Conservation (phyloP, 1,140 invertebrate genomes). For the Drosophila pandora region DNA sequence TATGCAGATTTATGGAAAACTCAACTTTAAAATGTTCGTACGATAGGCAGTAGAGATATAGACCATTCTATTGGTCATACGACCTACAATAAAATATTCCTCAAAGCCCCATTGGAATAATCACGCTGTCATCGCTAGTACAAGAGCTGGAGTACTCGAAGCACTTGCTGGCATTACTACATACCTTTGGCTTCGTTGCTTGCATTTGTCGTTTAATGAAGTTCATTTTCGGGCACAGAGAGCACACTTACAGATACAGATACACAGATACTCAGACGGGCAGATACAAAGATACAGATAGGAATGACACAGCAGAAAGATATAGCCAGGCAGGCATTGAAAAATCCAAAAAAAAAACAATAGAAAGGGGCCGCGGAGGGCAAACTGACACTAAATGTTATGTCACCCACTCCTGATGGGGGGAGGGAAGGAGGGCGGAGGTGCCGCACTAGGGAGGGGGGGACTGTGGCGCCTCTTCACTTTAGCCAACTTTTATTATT, state of each 20-base stretch:
- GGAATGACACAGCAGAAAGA: conserved; percentile 34
- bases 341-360: neutral
- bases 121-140: conserved; percentile 19
- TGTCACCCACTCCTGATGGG: conserved; percentile 39
- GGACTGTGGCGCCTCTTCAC: conserved; percentile 26
- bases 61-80: too few relatives aligned
- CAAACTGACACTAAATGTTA: conserved; percentile 29
- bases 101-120: too few relatives aligned
- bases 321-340: conserved; percentile 20
- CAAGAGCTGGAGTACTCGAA: conserved; percentile 15
- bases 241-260: neutral
- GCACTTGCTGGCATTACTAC: conserved; percentile 29
- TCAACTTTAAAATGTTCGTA: too few relatives aligned
- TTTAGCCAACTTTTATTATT: conserved; percentile 21
- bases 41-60: too few relatives aligned
- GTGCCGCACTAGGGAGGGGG: too few relatives aligned
- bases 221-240: conserved; percentile 49
- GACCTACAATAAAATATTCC: too few relatives aligned
- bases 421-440: neutral
- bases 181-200: conserved; percentile 26
- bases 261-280: neutral
- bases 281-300: neutral
- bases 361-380: neutral
- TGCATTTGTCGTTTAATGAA: conserved; percentile 63
- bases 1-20: too few relatives aligned